Evolutionary conservation across 2,797 vertebrate genomes (phyloP).

Genomic region (Acipenser ruthenus): DNA sequence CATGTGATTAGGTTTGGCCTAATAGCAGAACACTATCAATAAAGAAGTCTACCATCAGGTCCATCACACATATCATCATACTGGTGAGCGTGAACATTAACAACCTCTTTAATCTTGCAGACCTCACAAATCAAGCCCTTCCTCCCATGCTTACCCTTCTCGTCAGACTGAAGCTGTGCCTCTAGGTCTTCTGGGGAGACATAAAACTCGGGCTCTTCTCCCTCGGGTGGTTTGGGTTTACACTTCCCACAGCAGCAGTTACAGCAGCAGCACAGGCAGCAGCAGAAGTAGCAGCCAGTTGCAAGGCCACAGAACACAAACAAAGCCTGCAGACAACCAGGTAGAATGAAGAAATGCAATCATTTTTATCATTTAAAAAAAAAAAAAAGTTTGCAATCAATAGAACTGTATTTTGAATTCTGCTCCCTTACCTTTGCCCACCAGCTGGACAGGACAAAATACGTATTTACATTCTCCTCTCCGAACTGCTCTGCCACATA

Average conservation of each 20-base stretch:
- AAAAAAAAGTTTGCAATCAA: not conserved
- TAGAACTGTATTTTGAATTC: not conserved
- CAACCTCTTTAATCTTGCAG: not conserved
- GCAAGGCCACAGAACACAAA: conserved; percentile 87
- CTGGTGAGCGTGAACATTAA: too few species aligned
- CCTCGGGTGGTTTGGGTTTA: conserved; percentile 87
- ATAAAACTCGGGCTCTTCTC: conserved; percentile 83
- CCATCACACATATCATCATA: too few species aligned
- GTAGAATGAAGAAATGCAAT: not conserved
- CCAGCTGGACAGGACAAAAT: conserved; percentile 97
- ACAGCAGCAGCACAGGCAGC: conserved; percentile 96
- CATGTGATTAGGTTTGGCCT: too few species aligned
- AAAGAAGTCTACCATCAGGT: too few species aligned
- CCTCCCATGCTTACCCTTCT: conserved; percentile 73
- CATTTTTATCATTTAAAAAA: not conserved
- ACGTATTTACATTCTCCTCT: conserved; percentile 97
- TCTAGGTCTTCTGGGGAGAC: conserved; percentile 95
- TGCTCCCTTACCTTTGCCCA: conserved; percentile 85
- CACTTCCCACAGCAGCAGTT: conserved; percentile 97
- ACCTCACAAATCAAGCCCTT: not conserved
- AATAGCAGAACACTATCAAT: too few species aligned
- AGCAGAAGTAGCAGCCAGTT: conserved; percentile 93
- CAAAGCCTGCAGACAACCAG: conserved; percentile 62
- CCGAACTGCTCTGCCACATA: conserved; percentile 96
- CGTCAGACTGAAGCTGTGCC: conserved; percentile 91